These are phyloP conservation scores for Crax fasciolata DNA, from an alignment of 2,797 vertebrate species.

Conservation along the genomic window DNA sequence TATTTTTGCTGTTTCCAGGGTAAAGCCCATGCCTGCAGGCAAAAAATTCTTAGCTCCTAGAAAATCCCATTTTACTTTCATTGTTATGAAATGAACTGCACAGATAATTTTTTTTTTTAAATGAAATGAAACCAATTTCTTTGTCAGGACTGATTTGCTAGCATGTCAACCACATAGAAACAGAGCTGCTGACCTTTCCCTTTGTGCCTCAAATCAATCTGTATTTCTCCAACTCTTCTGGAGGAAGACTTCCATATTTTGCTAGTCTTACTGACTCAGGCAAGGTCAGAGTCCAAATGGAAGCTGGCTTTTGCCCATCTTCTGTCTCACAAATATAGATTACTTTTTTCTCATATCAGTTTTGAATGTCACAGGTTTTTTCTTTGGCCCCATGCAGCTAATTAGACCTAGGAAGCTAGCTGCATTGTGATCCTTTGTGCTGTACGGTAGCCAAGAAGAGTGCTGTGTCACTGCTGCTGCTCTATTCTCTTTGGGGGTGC, in stretches of 20 bases:
- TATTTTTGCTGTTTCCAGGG: background rate
- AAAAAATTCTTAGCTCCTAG: background rate
- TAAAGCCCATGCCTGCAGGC: background rate
- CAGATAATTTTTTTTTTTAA: background rate
- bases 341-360: background rate
- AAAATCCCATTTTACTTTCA: background rate
- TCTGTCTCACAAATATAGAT: background rate
- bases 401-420: conserved; percentile 5
- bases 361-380: conserved; percentile 13
- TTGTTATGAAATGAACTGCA: background rate
- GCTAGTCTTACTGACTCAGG: background rate
- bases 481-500: conserved; percentile 3
- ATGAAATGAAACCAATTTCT: background rate
- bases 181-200: background rate
- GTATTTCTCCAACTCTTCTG: background rate
- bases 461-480: conserved; percentile 34
- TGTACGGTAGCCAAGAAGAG: conserved; percentile 1
- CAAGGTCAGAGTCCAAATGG: background rate
- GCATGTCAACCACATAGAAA: background rate
- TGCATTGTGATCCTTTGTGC: background rate
- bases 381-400: background rate
- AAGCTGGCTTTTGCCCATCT: background rate
- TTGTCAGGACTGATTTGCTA: background rate
- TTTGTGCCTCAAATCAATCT: background rate
- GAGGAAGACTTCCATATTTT: background rate